A percentile compares a stretch with the other conserved stretches of the same genome.
phyloP scores from a whole-genome alignment of 2,797 vertebrate species.

The Pygocentrus nattereri region DNA sequence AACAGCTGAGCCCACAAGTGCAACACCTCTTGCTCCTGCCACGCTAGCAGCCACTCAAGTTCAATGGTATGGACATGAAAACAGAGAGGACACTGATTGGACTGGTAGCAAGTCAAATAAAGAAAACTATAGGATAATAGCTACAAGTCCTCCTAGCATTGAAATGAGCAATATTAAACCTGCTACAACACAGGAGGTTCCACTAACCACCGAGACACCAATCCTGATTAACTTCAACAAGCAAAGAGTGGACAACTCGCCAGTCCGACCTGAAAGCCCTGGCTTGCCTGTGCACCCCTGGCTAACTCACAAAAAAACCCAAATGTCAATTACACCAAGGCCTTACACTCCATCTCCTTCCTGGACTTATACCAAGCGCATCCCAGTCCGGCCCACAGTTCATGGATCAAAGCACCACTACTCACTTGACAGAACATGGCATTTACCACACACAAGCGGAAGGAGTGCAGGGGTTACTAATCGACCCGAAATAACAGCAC shows the following conservation, averaged over 20 bases:
- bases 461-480: conserved; percentile 71
- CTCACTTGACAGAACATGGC: conserved; percentile 65
- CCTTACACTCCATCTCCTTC: conserved; percentile 44
- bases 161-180: conserved; percentile 32
- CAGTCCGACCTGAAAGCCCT: conserved; percentile 53
- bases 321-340: conserved; percentile 52
- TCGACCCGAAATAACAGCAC: conserved; percentile 76
- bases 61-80: conserved; percentile 32
- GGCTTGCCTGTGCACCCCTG: conserved; percentile 76
- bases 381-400: conserved; percentile 54
- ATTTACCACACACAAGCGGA: conserved; percentile 63
- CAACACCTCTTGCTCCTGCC: conserved; percentile 12
- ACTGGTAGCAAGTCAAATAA: conserved; percentile 14
- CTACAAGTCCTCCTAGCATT: conserved; percentile 38
- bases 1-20: background rate
- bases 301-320: conserved; percentile 67
- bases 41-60: conserved; percentile 26
- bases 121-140: conserved; percentile 16
- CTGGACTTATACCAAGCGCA: conserved; percentile 42
- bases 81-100: conserved; percentile 27
- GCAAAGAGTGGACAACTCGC: conserved; percentile 49
- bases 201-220: conserved; percentile 56
- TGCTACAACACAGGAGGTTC: conserved; percentile 29
- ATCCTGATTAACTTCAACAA: conserved; percentile 49
- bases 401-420: conserved; percentile 61